These are phyloP conservation scores for Moxostoma hubbsi DNA, from an alignment of 2,797 vertebrate genomes.

Conservation along the genomic window DNA sequence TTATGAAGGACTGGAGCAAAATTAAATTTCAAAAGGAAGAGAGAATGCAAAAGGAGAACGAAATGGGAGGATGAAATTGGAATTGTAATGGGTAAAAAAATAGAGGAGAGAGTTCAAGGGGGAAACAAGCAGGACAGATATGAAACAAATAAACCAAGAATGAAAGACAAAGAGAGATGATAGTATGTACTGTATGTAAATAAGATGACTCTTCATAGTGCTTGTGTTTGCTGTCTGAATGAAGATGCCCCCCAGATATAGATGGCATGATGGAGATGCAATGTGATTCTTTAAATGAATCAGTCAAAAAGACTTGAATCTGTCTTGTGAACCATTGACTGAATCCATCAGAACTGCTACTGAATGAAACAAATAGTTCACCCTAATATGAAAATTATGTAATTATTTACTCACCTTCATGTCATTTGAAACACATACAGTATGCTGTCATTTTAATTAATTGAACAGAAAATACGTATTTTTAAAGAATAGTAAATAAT, in stretches of 20 bases:
- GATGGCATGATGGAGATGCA: not conserved
- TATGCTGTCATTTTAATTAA: no score
- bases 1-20: constrained; percentile 74
- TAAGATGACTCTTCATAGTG: not conserved
- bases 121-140: constrained; percentile 37
- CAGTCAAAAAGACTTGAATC: no score
- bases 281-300: no score
- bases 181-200: constrained; percentile 15
- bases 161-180: constrained; percentile 27
- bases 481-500: no score
- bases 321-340: no score
- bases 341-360: no score
- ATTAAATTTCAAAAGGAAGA: constrained; percentile 72
- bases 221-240: not conserved
- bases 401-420: no score
- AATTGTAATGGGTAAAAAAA: constrained; percentile 63
- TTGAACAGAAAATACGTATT: no score
- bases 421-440: no score
- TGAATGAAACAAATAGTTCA: no score
- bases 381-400: no score
- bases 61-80: constrained; percentile 58
- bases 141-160: constrained; percentile 22
- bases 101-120: constrained; percentile 44
- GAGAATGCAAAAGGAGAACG: constrained; percentile 49
- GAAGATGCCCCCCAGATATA: constrained; percentile 16